phyloP scores from a whole-genome alignment of 2,113 vertebrate species.

The Phainopepla nitens region DNA sequence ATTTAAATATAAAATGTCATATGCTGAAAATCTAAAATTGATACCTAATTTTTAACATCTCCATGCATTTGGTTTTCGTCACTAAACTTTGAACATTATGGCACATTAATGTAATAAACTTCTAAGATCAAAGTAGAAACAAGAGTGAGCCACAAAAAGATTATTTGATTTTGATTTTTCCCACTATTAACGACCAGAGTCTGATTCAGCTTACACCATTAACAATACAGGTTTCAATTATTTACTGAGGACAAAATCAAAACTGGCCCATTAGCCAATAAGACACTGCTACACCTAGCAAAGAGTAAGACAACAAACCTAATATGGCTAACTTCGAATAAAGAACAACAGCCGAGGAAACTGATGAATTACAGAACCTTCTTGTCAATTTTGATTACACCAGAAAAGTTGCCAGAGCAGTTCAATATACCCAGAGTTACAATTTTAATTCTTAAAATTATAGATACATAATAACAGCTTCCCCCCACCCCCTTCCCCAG shows the following conservation, averaged over 20 bases:
- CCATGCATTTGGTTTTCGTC: not conserved
- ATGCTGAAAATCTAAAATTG: not conserved
- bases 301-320: not conserved
- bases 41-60: not conserved
- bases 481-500: not conserved
- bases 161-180: not conserved
- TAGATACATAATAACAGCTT: not conserved
- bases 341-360: not conserved
- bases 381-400: not conserved
- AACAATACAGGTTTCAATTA: not conserved
- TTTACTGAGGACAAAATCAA: not conserved
- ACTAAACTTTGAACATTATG: not conserved
- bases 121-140: not conserved
- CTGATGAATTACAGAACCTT: not conserved
- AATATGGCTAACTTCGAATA: not conserved
- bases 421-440: not conserved
- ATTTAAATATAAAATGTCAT: not conserved
- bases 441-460: not conserved
- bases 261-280: not conserved
- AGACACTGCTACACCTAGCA: not conserved
- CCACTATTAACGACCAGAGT: not conserved
- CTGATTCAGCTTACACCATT: not conserved
- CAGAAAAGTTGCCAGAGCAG: not conserved
- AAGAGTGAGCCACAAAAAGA: not conserved
- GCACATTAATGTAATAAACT: not conserved